A percentile compares a stretch with the other conserved stretches of the same genome.
These are phyloP conservation scores for Origma solitaria DNA, from an alignment of 2,113 vertebrate species.

Conservation along the genomic window DNA sequence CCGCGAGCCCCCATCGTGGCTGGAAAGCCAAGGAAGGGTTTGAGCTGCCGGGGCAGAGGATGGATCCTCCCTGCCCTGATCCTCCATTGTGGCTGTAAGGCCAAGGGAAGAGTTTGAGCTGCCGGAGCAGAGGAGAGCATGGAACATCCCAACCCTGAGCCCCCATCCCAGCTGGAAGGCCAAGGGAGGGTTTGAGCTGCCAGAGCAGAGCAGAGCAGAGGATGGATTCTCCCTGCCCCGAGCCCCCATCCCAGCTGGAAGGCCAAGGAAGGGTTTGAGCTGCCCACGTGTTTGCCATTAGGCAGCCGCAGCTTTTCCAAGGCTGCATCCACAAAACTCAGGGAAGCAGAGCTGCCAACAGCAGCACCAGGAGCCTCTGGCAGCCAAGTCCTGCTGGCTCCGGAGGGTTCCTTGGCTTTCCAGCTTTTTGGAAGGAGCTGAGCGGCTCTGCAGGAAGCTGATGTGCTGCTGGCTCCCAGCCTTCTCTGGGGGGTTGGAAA, in stretches of 20 bases:
- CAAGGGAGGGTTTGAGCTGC: too few relatives aligned
- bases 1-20: background rate
- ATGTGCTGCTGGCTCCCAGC: conserved; percentile 18
- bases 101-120: too few relatives aligned
- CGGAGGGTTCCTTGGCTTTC: background rate
- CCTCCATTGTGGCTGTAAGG: too few relatives aligned
- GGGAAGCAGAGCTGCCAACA: conserved; percentile 29
- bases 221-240: too few relatives aligned
- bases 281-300: background rate
- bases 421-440: background rate
- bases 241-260: too few relatives aligned
- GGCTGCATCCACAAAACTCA: background rate
- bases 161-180: too few relatives aligned
- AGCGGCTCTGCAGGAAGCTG: conserved; percentile 39
- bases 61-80: too few relatives aligned
- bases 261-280: background rate
- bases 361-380: background rate
- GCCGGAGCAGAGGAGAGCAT: too few relatives aligned
- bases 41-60: too few relatives aligned
- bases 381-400: background rate
- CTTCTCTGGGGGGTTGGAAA: background rate
- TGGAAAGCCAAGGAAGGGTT: too few relatives aligned
- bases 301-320: background rate
- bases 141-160: too few relatives aligned
- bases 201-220: too few relatives aligned